Base-by-base conservation (phyloP, 1,140 invertebrate species). In the Leucophenga varia region DNA sequence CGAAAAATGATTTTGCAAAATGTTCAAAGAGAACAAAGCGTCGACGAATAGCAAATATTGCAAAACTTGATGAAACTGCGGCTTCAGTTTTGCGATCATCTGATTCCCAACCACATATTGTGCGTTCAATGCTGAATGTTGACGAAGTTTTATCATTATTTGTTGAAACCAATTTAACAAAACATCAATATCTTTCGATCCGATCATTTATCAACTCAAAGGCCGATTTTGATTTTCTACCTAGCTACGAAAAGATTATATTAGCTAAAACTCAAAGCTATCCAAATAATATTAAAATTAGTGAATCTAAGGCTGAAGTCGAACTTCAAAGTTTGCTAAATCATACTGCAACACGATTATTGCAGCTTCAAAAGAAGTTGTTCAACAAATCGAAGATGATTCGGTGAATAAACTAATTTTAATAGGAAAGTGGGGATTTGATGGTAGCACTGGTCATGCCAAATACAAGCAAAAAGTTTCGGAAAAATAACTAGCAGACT, bases 281-380 rank as follows among this genome's bases (percentile, higher is more conserved):
- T 20, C 40, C 40, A 18, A 21, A 37, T 5, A 42, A 49, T 16
- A 46, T 51, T 19, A 44, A 12, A 35, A 34, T 49, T 3, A 39
- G 41, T 31, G 41, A 44, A 32, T 49, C 48, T 17, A 16, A 47
- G 36, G 43, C 44, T 50, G 50, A 47, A 46, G 38, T 56, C 18
- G 47, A 49, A 28, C 47, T 48, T 18, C 47, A 43, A 25, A 49
- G 47, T 40, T 44, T 49, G 41, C 12, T 43, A 6, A 14, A 49
- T 43, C 41, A 49, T 20, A 49, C 48, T 40, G 41, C 41, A n/a
- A 43, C 32, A 8, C 34, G 41, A 8, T n/a, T n/a, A 43, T 49
- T 43, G 35, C 43, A 18, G 22, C 47, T 46, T 46, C 41, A 47
- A 20, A 30, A 34, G 43, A 51, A 43, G 49, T 35, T 47, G 35